Conservation (phyloP, 2,888 invertebrate species). For the Dasysyrphus albostriatus region DNA sequence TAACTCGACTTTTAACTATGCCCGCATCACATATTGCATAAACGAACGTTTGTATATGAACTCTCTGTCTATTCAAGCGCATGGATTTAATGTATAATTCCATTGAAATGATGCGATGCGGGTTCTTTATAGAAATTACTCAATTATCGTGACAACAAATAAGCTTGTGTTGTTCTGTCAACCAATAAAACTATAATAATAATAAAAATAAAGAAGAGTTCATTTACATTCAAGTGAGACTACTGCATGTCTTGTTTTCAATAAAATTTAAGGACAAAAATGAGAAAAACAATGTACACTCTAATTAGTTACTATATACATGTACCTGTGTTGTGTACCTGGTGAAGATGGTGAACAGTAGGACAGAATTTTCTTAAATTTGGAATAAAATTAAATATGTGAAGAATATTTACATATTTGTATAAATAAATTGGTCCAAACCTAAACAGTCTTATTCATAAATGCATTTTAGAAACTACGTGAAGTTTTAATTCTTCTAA, state of each 20-base stretch:
- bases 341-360: background rate
- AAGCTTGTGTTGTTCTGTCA: slow-evolving; percentile 52
- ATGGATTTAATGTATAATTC: background rate
- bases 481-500: no score
- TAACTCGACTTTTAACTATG: background rate
- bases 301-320: slow-evolving; percentile 56
- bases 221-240: slow-evolving; percentile 44
- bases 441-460: no score
- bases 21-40: slow-evolving; percentile 37
- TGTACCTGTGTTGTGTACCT: background rate
- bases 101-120: slow-evolving; percentile 48
- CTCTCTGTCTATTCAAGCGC: slow-evolving; percentile 4
- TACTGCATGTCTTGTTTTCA: slow-evolving; percentile 9
- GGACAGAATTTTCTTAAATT: background rate
- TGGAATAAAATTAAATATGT: no score
- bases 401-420: no score
- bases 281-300: slow-evolving; percentile 2
- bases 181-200: slow-evolving; percentile 28
- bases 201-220: slow-evolving; percentile 37
- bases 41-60: background rate
- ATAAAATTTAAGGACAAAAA: slow-evolving; percentile 14
- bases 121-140: slow-evolving; percentile 59
- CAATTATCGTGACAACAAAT: slow-evolving; percentile 63
- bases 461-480: no score
- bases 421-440: no score